Evolutionary conservation across 2,113 vertebrate genomes (phyloP).

Genomic region (Tapirus terrestris): DNA sequence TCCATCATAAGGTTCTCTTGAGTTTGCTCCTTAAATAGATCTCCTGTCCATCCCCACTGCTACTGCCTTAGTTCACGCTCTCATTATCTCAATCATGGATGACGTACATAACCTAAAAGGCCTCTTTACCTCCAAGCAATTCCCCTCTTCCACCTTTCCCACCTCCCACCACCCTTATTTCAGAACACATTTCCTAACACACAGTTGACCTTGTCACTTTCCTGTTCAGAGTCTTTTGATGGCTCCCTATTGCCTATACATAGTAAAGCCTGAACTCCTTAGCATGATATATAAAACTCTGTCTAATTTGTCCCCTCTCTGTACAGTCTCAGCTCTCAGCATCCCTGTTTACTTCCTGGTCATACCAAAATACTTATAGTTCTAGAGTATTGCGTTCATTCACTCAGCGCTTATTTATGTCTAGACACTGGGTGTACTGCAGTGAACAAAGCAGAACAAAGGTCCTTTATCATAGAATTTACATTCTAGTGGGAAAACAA

Average conservation of each 20-base stretch:
- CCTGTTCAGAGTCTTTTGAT: not conserved
- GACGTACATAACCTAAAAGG: not conserved
- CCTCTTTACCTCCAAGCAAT: not conserved
- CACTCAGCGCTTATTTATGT: not conserved
- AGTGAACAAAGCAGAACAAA: not conserved
- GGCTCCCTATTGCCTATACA: not conserved
- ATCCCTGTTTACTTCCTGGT: not conserved
- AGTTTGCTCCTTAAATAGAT: not conserved
- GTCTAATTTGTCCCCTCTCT: not conserved
- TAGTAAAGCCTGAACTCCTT: not conserved
- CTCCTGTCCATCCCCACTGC: not conserved
- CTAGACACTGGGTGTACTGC: not conserved
- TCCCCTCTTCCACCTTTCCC: not conserved
- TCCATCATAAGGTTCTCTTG: not conserved
- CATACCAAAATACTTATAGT: not conserved
- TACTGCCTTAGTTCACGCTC: not conserved
- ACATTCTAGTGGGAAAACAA: constrained; percentile 7
- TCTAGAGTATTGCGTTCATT: not conserved
- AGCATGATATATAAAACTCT: not conserved
- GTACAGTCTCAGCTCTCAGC: not conserved
- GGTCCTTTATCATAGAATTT: not conserved
- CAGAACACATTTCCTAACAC: not conserved
- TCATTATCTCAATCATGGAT: not conserved
- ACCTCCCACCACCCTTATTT: not conserved
- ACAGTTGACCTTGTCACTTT: not conserved